phyloP scores from a whole-genome alignment of 2,113 vertebrate genomes.

The Sapajus apella region DNA sequence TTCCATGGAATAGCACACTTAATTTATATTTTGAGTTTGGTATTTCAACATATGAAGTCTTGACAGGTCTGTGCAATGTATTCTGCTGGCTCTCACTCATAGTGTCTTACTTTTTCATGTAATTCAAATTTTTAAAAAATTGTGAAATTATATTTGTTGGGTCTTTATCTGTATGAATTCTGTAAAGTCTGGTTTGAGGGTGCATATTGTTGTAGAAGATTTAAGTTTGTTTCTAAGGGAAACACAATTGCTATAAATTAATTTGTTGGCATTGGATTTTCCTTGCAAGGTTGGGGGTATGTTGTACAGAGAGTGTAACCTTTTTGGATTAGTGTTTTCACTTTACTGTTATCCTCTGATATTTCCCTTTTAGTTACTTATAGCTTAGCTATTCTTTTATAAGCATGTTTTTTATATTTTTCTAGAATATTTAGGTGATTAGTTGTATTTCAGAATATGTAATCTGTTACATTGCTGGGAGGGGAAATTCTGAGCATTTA shows the following conservation, averaged over 20 bases:
- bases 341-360: background rate
- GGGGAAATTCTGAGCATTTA: background rate
- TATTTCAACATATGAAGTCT: background rate
- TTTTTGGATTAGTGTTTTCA: background rate
- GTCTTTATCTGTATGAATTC: background rate
- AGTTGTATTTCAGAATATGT: background rate
- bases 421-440: background rate
- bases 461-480: background rate
- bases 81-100: background rate
- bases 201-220: background rate
- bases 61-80: background rate
- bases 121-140: background rate
- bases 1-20: background rate
- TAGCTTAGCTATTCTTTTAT: background rate
- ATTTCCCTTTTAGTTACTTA: slow-evolving; percentile 10
- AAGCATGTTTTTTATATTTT: background rate
- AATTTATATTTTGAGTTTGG: background rate
- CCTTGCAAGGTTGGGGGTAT: too few species aligned
- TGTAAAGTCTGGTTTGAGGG: background rate
- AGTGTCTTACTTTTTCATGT: background rate
- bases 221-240: background rate
- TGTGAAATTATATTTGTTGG: background rate
- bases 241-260: slow-evolving; percentile 3
- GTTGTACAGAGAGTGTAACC: background rate
- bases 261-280: background rate